Percentiles rank a stretch among this genome's conserved stretches.
Conservation (phyloP, 2,797 vertebrate species). For the Phrynocephalus vlangalii region DNA sequence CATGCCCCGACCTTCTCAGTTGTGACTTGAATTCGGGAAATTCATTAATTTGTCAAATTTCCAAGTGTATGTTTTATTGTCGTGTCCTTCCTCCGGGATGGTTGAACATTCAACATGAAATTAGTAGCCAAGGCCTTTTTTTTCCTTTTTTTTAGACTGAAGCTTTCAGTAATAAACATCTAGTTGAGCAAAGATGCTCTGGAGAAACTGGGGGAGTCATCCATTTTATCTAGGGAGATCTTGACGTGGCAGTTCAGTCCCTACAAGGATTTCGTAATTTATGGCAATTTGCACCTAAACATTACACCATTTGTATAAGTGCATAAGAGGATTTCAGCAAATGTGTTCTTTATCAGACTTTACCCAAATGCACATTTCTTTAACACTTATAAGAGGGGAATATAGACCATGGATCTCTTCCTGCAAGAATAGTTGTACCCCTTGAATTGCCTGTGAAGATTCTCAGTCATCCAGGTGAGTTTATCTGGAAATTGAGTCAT, state of each 20-base stretch:
- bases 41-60: conserved; percentile 25
- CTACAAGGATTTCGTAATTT: no score
- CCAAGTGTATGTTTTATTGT: neutral
- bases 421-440: neutral
- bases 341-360: neutral
- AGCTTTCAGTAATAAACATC: neutral
- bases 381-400: neutral
- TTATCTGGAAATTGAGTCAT: no score
- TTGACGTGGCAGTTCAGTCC: no score
- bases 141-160: neutral
- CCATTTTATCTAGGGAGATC: no score
- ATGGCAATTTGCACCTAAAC: no score
- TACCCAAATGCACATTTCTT: neutral
- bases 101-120: neutral
- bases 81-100: neutral
- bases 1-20: neutral
- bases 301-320: no score
- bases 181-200: neutral
- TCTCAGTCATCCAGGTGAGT: no score
- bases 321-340: no score
- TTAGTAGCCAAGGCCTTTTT: no score
- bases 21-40: neutral
- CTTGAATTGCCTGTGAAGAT: no score
- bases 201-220: no score
- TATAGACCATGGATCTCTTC: neutral